Base-by-base conservation (phyloP, 2,888 invertebrate genomes). In the Acleris literana region DNA sequence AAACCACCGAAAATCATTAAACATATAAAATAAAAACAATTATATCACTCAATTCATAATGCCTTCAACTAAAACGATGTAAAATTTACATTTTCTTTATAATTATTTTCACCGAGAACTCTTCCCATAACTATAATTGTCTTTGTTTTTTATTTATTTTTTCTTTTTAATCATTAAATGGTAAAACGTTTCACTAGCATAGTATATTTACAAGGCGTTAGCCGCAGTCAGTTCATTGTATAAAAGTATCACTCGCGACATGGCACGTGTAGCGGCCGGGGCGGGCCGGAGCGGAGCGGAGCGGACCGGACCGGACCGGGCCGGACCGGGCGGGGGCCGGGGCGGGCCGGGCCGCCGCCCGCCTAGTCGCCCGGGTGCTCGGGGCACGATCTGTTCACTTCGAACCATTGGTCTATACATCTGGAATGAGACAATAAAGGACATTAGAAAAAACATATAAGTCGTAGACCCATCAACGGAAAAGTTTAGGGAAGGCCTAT, bases 371-470 rank as follows among this genome's bases (percentile, higher is more conserved):
- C 97, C 78, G 99, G 99, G 94, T 99, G 99, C 93, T 99, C 99
- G 63, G 99, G 99, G 94, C 99, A 99, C 83, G 98, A 98, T 92
- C 99, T 96, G 94, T 99, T 99, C 88, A 98, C 97, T 93, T 98
- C 97, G 94, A 99, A 99, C 99, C 99, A 99, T 93, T 97, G 96
- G 94, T 99, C 99, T 94, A 99, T 99, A 94, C 99, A 99, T 90
- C 98, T 99, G 94, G 57, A 96, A 95, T 70, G 62, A 75, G 69
- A 79, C 0, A 17, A n/a, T n/a, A 46, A 16, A 46, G 5, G 13
- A 39, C n/a, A 17, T 46, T 17, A 46, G 46, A n/a, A 46, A 46
- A 25, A 25, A 44, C n/a, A 13, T 0, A 5, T 44, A 2, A 13
- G 0, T 16, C 13, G 11, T 33, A 29, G 29, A 3, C 29, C 29